Evolutionary conservation across 1,140 invertebrate genomes (phyloP), one percentile per base, ranked within the genome.

Genomic region (Trigoniulus corallinus): DNA sequence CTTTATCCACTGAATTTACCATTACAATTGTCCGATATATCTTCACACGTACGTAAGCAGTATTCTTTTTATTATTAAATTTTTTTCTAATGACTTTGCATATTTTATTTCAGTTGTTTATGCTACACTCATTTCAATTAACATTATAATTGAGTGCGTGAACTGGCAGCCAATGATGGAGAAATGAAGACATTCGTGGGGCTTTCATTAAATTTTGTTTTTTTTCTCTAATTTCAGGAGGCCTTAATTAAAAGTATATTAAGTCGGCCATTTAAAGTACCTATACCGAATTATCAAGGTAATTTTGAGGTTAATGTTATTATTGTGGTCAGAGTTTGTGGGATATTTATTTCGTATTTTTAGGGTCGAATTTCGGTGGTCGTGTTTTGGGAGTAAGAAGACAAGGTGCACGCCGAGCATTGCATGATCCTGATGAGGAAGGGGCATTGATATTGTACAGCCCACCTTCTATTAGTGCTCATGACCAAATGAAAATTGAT

Each of bases 341-440:
- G 21, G 4, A 3, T 7, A 50, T 18, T 51, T 43, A 3, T 47
- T 41, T 39, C 42, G 48, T 51, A 2, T 40, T 1, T 13, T n/a
- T 3, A 23, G 29, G 34, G 23, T 22, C 18, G 46, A 22, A 76
- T 1, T 78, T 77, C 27, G 79, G 76, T 60, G 60, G 62, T 24
- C 75, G 81, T 61, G 75, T 76, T 26, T 65, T 93, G 7, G 88
- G 88, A 1, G 72, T 91, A 42, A 69, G 78, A 47, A 69, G 84
- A 37, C 67, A 74, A 56, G 78, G 79, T 18, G 71, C 77, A 1
- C 70, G 81, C 57, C 74, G 80, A 53, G 69, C 95, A 1, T 66
- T 98, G 13, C 85, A 94, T 64, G 94, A 99, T 72, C 95, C 96
- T 0, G 77, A 83, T 59, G 92, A 83, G 61, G 88, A 93, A 24